phyloP scores from a whole-genome alignment of 2,888 invertebrate genomes.

The Ophion ventricosus region DNA sequence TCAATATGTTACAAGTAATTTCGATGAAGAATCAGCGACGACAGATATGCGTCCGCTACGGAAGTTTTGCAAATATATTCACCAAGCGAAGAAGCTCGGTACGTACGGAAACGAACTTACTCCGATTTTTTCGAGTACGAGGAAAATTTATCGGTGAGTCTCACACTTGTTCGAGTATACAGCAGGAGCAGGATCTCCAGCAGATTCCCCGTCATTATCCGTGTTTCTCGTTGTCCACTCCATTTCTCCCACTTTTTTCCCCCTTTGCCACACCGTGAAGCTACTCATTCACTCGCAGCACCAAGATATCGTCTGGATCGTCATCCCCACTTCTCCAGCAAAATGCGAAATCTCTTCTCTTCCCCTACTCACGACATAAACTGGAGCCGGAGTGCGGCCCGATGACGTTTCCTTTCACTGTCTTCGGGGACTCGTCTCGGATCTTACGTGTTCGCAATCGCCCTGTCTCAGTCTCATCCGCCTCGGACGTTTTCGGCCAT shows the following conservation, averaged over 20 bases:
- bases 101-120: no score
- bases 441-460: conserved; percentile 57
- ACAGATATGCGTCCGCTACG: no score
- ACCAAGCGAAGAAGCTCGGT: no score
- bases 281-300: not conserved
- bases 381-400: conserved; percentile 29
- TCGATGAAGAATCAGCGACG: no score
- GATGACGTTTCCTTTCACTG: conserved; percentile 74
- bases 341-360: not conserved
- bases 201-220: no score
- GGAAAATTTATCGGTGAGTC: no score
- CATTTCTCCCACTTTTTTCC: conserved; percentile 18
- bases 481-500: conserved; percentile 27
- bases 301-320: not conserved
- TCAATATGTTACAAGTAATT: no score
- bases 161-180: not conserved
- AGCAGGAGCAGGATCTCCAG: not conserved
- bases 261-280: conserved; percentile 6
- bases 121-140: no score
- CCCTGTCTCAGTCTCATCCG: conserved; percentile 24
- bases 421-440: conserved; percentile 46
- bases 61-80: no score
- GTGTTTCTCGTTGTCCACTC: not conserved
- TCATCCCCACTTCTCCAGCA: conserved; percentile 5
- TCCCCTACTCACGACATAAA: conserved; percentile 17